Percentiles rank a stretch among this genome's conserved stretches.
Conservation (phyloP, 2,888 invertebrate species). For the Orthosia incerta region DNA sequence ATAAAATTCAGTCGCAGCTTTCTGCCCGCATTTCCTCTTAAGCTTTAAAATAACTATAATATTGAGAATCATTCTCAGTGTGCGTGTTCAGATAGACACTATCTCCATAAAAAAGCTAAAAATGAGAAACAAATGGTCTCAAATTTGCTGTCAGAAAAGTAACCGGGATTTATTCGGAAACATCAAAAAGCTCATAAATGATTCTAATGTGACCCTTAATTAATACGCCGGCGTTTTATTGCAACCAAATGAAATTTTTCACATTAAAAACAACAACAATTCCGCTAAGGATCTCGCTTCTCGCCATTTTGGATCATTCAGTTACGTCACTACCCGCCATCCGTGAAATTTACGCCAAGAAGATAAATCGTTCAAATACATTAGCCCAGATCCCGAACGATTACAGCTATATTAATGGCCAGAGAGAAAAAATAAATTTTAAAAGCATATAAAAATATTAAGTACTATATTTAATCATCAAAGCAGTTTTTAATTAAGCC, state of each 20-base stretch:
- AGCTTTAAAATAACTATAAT: no score
- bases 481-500: slow-evolving; percentile 21
- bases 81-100: no score
- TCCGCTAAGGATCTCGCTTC: not conserved
- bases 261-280: slow-evolving; percentile 30
- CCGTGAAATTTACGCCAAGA: slow-evolving; percentile 42
- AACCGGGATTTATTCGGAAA: not conserved
- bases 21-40: no score
- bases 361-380: slow-evolving; percentile 60
- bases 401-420: slow-evolving; percentile 45
- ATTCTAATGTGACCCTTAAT: slow-evolving; percentile 6
- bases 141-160: not conserved
- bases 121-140: not conserved
- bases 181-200: slow-evolving; percentile 2
- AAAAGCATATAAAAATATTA: slow-evolving; percentile 24
- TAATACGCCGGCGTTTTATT: slow-evolving; percentile 14
- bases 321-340: slow-evolving; percentile 28
- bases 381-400: slow-evolving; percentile 47
- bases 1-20: no score
- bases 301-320: slow-evolving; percentile 40
- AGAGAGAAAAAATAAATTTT: slow-evolving; percentile 30
- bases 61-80: not conserved
- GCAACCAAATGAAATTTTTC: slow-evolving; percentile 16
- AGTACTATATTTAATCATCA: slow-evolving; percentile 22
- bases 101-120: not conserved